These are phyloP conservation scores for Zosterops pallidus DNA, from an alignment of 2,113 vertebrate species.

Conservation along the genomic window DNA sequence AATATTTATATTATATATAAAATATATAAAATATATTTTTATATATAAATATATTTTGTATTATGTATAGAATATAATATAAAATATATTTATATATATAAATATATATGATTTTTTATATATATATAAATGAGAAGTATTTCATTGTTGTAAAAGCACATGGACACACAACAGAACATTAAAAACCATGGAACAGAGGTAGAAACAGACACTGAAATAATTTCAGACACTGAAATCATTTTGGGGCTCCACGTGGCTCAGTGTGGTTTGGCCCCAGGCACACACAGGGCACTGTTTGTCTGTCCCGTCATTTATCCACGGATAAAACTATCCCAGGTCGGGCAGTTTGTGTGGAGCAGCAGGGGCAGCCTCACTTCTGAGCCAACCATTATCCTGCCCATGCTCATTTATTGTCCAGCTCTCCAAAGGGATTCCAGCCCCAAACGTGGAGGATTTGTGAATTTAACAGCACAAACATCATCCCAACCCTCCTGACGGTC, in stretches of 20 bases:
- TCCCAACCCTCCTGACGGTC: background rate
- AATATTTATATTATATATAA: too few species aligned
- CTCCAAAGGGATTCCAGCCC: constrained; percentile 51
- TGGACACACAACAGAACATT: background rate
- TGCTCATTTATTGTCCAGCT: constrained; percentile 57
- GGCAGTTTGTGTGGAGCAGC: constrained; percentile 48
- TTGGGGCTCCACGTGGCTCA: background rate
- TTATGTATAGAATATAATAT: too few species aligned
- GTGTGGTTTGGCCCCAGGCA: background rate
- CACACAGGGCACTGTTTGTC: constrained; percentile 43
- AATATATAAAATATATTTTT: too few species aligned
- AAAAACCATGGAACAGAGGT: background rate
- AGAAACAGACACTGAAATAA: background rate
- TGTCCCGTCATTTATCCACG: constrained; percentile 3
- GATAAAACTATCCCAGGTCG: background rate
- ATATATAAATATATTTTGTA: too few species aligned
- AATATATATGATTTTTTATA: too few species aligned
- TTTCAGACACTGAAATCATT: background rate
- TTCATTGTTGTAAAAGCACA: background rate
- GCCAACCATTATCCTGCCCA: constrained; percentile 67
- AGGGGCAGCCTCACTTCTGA: constrained; percentile 71
- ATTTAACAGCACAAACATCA: background rate
- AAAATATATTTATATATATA: too few species aligned
- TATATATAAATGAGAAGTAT: background rate
- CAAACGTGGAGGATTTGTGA: constrained; percentile 55